These are phyloP conservation scores for Propithecus deckenii DNA, from an alignment of 2,797 vertebrate genomes.

Conservation along the genomic window DNA sequence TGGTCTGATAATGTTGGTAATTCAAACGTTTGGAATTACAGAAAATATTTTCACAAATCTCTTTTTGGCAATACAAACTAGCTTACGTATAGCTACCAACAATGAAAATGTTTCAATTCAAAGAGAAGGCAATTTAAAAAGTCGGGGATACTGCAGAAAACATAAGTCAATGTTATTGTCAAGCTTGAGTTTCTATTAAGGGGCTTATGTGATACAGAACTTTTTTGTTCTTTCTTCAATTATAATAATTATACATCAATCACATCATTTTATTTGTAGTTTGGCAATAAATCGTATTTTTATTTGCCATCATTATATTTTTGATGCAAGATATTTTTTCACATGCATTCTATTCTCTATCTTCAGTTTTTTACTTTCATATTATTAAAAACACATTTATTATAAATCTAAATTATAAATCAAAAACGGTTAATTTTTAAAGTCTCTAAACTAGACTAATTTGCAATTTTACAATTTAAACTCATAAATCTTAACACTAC, in stretches of 20 bases:
- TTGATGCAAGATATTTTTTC: not conserved
- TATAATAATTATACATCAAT: not conserved
- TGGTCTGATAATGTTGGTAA: not conserved
- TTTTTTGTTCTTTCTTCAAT: not conserved
- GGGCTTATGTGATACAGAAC: not conserved
- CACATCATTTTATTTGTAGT: not conserved
- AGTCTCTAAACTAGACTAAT: not conserved
- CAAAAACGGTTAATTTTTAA: not conserved
- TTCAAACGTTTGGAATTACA: not conserved
- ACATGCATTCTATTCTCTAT: not conserved
- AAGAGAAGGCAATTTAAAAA: not conserved
- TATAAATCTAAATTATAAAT: not conserved
- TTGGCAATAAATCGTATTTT: not conserved
- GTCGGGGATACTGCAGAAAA: not conserved
- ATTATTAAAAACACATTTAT: not conserved
- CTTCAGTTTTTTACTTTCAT: not conserved
- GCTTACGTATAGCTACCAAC: not conserved
- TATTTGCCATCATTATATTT: not conserved
- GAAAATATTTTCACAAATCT: not conserved
- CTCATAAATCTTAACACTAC: not conserved
- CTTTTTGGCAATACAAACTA: not conserved
- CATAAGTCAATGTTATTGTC: not conserved
- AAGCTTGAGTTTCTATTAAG: not conserved
- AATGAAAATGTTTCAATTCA: not conserved
- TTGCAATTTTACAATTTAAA: not conserved